These are phyloP conservation scores for Netelia melanura DNA, from an alignment of 2,888 invertebrate genomes.

Conservation along the genomic window DNA sequence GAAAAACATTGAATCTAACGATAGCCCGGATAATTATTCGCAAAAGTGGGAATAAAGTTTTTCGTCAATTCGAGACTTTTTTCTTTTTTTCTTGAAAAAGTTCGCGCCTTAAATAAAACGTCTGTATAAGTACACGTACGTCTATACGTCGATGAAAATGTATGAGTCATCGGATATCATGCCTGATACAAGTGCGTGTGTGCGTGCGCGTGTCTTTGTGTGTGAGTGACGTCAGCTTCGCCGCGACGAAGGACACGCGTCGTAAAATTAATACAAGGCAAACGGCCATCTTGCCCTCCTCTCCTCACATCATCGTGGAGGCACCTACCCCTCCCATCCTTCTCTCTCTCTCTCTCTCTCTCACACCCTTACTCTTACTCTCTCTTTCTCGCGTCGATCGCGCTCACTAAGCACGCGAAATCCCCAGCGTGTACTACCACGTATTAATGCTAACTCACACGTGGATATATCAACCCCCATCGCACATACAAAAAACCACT, in stretches of 20 bases:
- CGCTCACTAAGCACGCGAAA: slow-evolving; percentile 43
- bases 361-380: neutral
- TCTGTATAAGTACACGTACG: neutral
- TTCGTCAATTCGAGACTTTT: slow-evolving; percentile 12
- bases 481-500: slow-evolving; percentile 10
- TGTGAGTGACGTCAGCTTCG: slow-evolving; percentile 21
- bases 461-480: slow-evolving; percentile 14
- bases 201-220: neutral
- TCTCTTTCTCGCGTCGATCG: neutral
- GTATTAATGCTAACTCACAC: slow-evolving; percentile 49
- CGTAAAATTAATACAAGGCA: slow-evolving; percentile 82
- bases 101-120: neutral
- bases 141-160: slow-evolving; percentile 23
- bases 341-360: neutral
- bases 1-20: slow-evolving; percentile 39
- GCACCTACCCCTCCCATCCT: slow-evolving; percentile 35
- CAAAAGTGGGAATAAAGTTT: slow-evolving; percentile 15
- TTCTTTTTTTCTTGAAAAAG: neutral
- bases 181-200: slow-evolving; percentile 3
- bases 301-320: slow-evolving; percentile 66
- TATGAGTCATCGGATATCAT: slow-evolving; percentile 33
- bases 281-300: slow-evolving; percentile 80
- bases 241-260: slow-evolving; percentile 69
- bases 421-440: slow-evolving; percentile 59
- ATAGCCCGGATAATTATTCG: slow-evolving; percentile 18